phyloP scores from a whole-genome alignment of 1,140 invertebrate genomes.

The Lasioglossum baleicum region DNA sequence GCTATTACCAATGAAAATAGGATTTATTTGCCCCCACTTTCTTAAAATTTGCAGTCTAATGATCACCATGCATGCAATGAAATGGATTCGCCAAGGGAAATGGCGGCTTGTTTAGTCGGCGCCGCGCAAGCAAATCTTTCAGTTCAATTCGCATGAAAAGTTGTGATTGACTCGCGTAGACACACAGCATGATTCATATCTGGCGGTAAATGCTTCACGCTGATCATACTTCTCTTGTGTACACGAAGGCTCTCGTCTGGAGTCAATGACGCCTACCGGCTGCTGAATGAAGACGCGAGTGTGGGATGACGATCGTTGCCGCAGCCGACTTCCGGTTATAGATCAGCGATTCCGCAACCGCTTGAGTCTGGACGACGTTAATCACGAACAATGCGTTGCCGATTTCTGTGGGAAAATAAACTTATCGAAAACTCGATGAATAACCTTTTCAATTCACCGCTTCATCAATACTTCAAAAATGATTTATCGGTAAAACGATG shows the following conservation, averaged over 20 bases:
- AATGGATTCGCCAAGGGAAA: background rate
- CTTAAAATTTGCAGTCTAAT: too few relatives aligned
- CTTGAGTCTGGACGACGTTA: background rate
- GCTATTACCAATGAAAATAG: too few relatives aligned
- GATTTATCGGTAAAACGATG: too few relatives aligned
- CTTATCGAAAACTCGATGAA: background rate
- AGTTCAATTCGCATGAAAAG: slow-evolving; percentile 13
- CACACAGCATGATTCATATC: slow-evolving; percentile 47
- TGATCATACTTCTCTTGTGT: slow-evolving; percentile 26
- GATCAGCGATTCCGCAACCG: slow-evolving; percentile 19
- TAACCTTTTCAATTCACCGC: too few relatives aligned
- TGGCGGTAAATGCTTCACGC: slow-evolving; percentile 38
- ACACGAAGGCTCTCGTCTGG: background rate
- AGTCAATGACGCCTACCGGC: slow-evolving; percentile 58
- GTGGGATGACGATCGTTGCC: slow-evolving; percentile 53
- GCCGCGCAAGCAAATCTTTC: background rate
- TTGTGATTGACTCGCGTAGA: slow-evolving; percentile 18
- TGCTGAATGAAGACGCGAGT: slow-evolving; percentile 29
- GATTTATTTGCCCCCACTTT: too few relatives aligned
- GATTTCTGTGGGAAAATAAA: background rate
- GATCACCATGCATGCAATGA: too few relatives aligned
- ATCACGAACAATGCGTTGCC: background rate
- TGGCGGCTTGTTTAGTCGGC: background rate
- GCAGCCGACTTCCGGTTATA: slow-evolving; percentile 55
- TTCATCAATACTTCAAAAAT: too few relatives aligned